Evolutionary conservation across 2,888 invertebrate genomes (phyloP), one percentile per base, ranked within the genome.

Genomic region (Chloromyia formosa): DNA sequence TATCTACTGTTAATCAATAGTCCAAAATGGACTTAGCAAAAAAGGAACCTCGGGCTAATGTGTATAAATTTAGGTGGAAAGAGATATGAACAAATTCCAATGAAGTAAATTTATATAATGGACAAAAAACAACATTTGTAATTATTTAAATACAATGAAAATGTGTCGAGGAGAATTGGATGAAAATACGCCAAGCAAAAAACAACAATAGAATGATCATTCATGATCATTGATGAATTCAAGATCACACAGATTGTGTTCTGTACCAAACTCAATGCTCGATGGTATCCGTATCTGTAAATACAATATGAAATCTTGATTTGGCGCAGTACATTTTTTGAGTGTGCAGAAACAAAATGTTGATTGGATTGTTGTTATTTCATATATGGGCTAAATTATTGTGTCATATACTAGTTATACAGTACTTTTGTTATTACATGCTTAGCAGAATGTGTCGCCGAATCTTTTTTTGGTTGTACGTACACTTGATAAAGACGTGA

Each of bases 151-250:
- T 71, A 71, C 71, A 71, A 71, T 58, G 71, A 56, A 71, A 58
- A 35, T 71, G 71, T 71, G 71, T 71, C 71, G 71, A 71, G 71
- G 71, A 56, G 71, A 71, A 71, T 71, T 35, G 71, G 20, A 71
- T 71, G 71, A 40, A 71, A 71, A 56, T 40, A 16, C 16, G 62
- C 10, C 23, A 10, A 60, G 27, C 5, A 27, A 60, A 20, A 60
- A 60, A 35, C 27, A 60, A 60, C 60, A 60, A 60, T 60, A 60
- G 60, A 60, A 20, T 23, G 60, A 60, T 60, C 60, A 60, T 60
- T 60, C 20, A 20, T 23, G 60, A 60, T 60, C 60, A 60, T 60
- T 60, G 60, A 27, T 60, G 60, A 60, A 60, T 60, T 60, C 60
- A 60, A 27, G 27, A 60, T 60, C 60, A 60, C 58, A 58, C 12